Evolutionary conservation across 30 jellyfish, hydroid and myxozoan species (phyloP).

Genomic region (Chironex yamaguchii): DNA sequence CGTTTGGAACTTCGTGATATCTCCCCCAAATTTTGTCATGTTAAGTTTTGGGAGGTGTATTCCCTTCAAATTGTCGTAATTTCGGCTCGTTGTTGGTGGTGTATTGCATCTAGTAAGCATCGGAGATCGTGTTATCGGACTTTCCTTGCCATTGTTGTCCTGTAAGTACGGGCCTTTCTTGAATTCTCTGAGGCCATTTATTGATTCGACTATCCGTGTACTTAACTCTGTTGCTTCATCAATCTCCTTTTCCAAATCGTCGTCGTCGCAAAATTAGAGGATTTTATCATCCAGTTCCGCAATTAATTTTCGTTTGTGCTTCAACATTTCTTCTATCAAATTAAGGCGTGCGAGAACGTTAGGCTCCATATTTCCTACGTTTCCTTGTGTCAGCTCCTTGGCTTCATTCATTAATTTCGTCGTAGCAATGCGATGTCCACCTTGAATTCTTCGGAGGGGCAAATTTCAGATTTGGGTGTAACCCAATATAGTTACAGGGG

Average conservation of each 20-base stretch:
- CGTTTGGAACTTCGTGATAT: background rate
- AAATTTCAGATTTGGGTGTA: too few species aligned
- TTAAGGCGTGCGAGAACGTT: too few species aligned
- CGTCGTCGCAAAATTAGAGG: background rate
- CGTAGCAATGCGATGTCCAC: too few species aligned
- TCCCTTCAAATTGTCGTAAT: background rate
- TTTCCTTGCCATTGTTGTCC: background rate
- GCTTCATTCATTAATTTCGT: too few species aligned
- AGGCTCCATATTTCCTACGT: too few species aligned
- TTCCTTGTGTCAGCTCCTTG: too few species aligned
- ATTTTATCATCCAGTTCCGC: background rate
- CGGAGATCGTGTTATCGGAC: too few species aligned
- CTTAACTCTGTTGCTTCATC: slow-evolving; percentile 19
- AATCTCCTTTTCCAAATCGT: background rate
- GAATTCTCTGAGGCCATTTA: background rate
- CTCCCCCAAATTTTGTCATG: slow-evolving; percentile 46
- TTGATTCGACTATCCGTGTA: background rate
- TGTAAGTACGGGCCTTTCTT: background rate
- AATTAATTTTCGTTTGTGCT: too few species aligned
- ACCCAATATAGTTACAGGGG: too few species aligned
- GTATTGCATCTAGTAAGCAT: too few species aligned
- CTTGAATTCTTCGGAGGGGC: too few species aligned
- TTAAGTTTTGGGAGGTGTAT: slow-evolving; percentile 37
- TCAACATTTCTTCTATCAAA: too few species aligned
- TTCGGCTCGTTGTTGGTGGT: background rate